Evolutionary conservation across 2,888 invertebrate species (phyloP).

Genomic region (Belgica antarctica): DNA sequence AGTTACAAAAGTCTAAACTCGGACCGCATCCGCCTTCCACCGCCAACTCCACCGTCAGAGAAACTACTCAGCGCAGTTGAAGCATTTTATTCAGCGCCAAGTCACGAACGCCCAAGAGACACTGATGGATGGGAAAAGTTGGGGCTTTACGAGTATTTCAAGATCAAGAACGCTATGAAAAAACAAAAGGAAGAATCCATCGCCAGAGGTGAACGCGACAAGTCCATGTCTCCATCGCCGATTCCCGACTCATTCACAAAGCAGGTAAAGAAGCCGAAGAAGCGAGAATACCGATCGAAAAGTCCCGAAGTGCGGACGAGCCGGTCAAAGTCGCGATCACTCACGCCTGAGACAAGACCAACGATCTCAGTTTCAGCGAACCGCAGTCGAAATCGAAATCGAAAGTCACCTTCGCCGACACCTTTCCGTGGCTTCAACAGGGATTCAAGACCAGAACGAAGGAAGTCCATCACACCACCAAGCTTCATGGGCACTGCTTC

Average conservation of each 20-base stretch:
- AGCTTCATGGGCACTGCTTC: constrained; percentile 63
- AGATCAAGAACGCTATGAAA: constrained; percentile 88
- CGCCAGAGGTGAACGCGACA: constrained; percentile 65
- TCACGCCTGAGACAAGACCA: constrained; percentile 52
- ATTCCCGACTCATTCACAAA: constrained; percentile 72
- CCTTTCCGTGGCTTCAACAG: constrained; percentile 46
- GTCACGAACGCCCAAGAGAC: constrained; percentile 92
- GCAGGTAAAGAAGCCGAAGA: constrained; percentile 53
- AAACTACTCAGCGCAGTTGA: constrained; percentile 89
- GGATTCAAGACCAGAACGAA: constrained; percentile 8
- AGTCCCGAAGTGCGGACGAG: constrained; percentile 42
- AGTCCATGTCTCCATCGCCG: constrained; percentile 76
- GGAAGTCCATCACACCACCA: constrained; percentile 61
- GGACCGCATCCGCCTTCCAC: constrained; percentile 84
- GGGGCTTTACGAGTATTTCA: constrained; percentile 95
- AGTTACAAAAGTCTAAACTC: constrained; percentile 89
- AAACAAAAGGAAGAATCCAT: constrained; percentile 85
- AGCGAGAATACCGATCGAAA: constrained; percentile 68
- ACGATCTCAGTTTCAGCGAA: constrained; percentile 50
- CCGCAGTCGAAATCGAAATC: constrained; percentile 50
- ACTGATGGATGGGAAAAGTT: constrained; percentile 98
- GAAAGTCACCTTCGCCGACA: constrained; percentile 46
- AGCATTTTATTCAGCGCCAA: constrained; percentile 92
- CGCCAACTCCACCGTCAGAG: constrained; percentile 93
- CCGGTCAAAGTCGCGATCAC: constrained; percentile 56